Evolutionary conservation across 2,888 invertebrate genomes (phyloP).

Genomic region (Thecocarcelia acutangulata): DNA sequence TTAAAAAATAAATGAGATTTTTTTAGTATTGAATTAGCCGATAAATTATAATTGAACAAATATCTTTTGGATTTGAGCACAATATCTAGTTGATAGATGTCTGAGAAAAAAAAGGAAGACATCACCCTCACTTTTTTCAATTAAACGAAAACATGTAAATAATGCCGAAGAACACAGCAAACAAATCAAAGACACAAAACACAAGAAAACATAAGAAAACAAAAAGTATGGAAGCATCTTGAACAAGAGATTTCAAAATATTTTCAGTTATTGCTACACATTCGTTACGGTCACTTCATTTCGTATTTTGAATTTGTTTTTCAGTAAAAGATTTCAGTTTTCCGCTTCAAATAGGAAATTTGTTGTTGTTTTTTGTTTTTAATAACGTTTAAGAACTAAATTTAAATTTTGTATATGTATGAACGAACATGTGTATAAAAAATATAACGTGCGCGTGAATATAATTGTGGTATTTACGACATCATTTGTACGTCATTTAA

Average conservation of each 20-base stretch:
- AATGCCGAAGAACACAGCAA: conserved; percentile 28
- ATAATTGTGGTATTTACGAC: conserved; percentile 55
- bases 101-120: neutral
- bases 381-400: neutral
- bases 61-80: conserved; percentile 24
- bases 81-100: conserved; percentile 3
- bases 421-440: neutral
- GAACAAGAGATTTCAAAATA: conserved; percentile 40
- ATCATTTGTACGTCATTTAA: conserved; percentile 60
- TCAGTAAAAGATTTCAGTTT: neutral
- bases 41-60: conserved; percentile 12
- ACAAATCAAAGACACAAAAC: conserved; percentile 16
- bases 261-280: conserved; percentile 62
- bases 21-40: neutral
- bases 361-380: neutral
- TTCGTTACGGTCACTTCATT: conserved; percentile 23
- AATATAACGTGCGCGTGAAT: conserved; percentile 49
- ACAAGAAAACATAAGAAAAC: neutral
- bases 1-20: neutral
- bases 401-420: neutral
- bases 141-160: conserved; percentile 48
- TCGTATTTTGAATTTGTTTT: neutral
- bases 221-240: conserved; percentile 57
- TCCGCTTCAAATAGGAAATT: neutral
- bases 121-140: conserved; percentile 25